These are phyloP conservation scores for Escarpia spicata DNA, from an alignment of 2,888 invertebrate species.

Conservation along the genomic window DNA sequence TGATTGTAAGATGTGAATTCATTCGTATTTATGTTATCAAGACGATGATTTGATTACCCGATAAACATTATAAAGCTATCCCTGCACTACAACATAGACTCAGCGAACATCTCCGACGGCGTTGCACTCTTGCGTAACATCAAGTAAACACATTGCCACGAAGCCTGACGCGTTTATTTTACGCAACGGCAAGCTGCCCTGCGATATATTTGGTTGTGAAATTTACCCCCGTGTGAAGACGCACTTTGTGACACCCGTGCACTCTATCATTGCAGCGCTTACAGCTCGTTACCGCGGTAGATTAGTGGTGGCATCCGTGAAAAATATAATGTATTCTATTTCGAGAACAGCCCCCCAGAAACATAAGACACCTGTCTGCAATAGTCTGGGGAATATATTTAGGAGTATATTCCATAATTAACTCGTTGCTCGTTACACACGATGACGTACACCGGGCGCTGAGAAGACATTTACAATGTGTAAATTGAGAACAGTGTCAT, in stretches of 20 bases:
- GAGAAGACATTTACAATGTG: neutral
- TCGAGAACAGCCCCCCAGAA: neutral
- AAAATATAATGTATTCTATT: neutral
- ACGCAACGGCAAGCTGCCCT: neutral
- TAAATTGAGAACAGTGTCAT: neutral
- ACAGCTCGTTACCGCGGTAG: neutral
- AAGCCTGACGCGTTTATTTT: neutral
- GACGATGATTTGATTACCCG: neutral
- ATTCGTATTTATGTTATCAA: neutral
- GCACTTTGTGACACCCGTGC: neutral
- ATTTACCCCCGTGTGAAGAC: neutral
- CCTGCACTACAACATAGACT: neutral
- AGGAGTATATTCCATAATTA: neutral
- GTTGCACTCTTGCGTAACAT: neutral
- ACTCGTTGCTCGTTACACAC: neutral
- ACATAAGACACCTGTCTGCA: neutral
- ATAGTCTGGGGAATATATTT: neutral
- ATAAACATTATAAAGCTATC: neutral
- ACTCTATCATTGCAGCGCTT: neutral
- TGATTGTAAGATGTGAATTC: too few relatives aligned
- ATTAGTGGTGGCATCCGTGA: neutral
- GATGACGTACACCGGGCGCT: neutral
- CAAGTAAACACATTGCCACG: neutral
- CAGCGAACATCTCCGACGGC: neutral
- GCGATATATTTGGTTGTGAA: neutral